A percentile compares a stretch with the other conserved stretches of the same genome.
Conservation (phyloP, 2,888 invertebrate genomes). For the Epiperipatus broadwayi region DNA sequence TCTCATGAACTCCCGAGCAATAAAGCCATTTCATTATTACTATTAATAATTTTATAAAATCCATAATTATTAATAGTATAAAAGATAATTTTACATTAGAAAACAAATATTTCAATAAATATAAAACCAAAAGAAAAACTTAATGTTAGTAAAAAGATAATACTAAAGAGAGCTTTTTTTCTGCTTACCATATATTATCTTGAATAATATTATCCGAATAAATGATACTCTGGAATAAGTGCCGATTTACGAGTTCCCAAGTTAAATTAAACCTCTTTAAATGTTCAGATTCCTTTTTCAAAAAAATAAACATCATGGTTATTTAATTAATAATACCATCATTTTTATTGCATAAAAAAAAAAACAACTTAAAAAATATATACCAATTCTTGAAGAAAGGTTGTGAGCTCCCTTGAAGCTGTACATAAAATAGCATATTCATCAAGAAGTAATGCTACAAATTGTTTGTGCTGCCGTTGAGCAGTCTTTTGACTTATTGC, state of each 20-base stretch:
- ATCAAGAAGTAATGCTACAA: conserved; percentile 39
- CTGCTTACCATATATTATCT: conserved; percentile 37
- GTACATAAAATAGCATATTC: conserved; percentile 42
- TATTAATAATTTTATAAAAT: no score
- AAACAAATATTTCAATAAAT: no score
- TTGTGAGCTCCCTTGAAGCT: conserved; percentile 39
- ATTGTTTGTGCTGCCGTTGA: conserved; percentile 35
- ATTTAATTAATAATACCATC: neutral
- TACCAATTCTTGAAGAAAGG: conserved; percentile 38
- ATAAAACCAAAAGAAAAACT: no score
- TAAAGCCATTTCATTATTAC: no score
- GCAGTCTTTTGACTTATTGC: conserved; percentile 33
- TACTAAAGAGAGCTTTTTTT: no score
- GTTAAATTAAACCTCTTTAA: conserved; percentile 42
- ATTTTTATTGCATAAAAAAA: neutral
- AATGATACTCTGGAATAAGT: conserved; percentile 40
- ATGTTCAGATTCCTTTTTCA: conserved; percentile 36
- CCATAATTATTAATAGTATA: no score
- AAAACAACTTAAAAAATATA: conserved; percentile 13
- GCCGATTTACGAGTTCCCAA: conserved; percentile 46
- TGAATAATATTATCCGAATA: conserved; percentile 38
- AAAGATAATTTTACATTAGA: no score
- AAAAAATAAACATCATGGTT: neutral
- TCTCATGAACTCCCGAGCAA: no score
- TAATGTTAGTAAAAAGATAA: no score